Evolutionary conservation across 2,797 vertebrate genomes (phyloP), one percentile per base, ranked within the genome.

Genomic region (Fistularia tabacaria): DNA sequence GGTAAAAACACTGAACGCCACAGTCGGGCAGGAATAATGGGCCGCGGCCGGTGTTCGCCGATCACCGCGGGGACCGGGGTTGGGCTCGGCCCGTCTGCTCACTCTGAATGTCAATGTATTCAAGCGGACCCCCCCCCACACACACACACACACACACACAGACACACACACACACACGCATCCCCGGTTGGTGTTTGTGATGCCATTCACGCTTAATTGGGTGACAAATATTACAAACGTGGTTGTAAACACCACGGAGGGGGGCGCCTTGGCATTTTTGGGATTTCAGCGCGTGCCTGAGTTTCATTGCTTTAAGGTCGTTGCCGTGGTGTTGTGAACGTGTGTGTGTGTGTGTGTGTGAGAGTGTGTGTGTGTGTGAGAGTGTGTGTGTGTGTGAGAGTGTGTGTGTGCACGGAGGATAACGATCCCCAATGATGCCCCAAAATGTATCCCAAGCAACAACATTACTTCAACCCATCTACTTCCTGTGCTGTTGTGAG

Each of bases 31-130:
- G 41, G 58, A 57, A 40, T 57, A 41, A 40, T 49, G 48, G 53
- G 72, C 64, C 65, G 52, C 63, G 64, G 39, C 51, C 1, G 11
- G 67, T 41, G 42, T 25, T 25, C 25, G 25, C 25, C 25, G 60
- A 73, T 69, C 59, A 64, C 72, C 50, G 68, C 57, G 38, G 60
- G 48, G 70, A 66, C 58, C 12, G 64, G 71, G 77, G 25, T n/a
- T 60, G 54, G 62, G 66, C 74, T 58, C 62, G 38, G 71, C 59
- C 73, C 61, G 53, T 75, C 71, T 76, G 74, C 59, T 77, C 36
- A 5, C 67, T 65, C 60, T 81, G 78, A 83, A 86, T 82, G 84
- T 82, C 78, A 84, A 77, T 68, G 78, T 75, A 79, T 80, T 79
- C 80, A 51, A 46, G 59, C 11, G 10, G 66, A 62, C 67, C 78